These are phyloP conservation scores for Eristalis arbustorum DNA, from an alignment of 2,888 invertebrate genomes.

Conservation along the genomic window DNA sequence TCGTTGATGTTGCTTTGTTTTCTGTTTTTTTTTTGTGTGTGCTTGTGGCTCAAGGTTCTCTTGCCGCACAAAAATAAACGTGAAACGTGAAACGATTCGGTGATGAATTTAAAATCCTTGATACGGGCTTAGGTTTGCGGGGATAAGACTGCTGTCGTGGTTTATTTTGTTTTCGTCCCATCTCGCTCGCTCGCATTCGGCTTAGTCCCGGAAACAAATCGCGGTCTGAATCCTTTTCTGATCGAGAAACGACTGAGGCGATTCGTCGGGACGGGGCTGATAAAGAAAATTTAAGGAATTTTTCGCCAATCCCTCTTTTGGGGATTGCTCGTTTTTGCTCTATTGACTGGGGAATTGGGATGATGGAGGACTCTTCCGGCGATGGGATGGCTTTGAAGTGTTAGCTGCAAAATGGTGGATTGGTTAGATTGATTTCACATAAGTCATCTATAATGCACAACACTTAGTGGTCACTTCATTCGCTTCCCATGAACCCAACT, in stretches of 20 bases:
- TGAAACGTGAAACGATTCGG: conserved; percentile 49
- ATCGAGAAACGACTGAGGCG: background rate
- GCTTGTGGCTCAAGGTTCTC: conserved; percentile 48
- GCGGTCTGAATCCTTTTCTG: conserved; percentile 12
- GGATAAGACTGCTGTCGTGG: background rate
- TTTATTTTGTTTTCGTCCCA: background rate
- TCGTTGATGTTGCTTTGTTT: background rate
- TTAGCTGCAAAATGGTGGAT: background rate
- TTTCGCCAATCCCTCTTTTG: conserved; percentile 3
- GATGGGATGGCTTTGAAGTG: background rate
- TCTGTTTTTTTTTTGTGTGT: conserved; percentile 17
- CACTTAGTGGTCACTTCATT: background rate
- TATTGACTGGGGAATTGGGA: background rate
- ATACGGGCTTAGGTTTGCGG: conserved; percentile 22
- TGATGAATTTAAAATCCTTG: conserved; percentile 41
- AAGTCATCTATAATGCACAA: background rate
- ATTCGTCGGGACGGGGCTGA: background rate
- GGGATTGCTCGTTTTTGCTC: background rate
- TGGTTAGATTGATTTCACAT: too few species aligned
- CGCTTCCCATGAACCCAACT: background rate
- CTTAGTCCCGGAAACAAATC: conserved; percentile 48
- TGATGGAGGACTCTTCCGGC: background rate
- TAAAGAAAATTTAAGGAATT: conserved; percentile 17
- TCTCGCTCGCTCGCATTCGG: background rate
- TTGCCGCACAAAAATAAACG: background rate